Base-by-base conservation (phyloP, 2,797 vertebrate species). In the Chromobotia macracanthus region DNA sequence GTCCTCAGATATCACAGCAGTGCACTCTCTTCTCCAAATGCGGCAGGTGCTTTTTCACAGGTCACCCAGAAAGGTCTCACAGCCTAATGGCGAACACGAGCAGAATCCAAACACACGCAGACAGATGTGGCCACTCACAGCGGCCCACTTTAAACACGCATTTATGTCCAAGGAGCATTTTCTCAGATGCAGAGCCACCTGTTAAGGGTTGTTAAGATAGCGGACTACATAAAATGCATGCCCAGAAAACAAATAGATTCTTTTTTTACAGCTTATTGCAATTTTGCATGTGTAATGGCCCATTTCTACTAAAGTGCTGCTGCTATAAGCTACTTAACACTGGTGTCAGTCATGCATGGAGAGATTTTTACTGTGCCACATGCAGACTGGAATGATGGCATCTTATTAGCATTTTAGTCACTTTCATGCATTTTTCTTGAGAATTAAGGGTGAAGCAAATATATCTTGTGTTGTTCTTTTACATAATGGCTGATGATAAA, bases 1-100 rank as follows among this genome's bases (percentile, higher is more conserved):
- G 56, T 78, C 75, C 55, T 72, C 58, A 71, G 75, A 75, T 35
- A 83, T 71, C 70, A 75, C 63, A 79, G 71, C 56, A 78, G 81
- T 63, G 72, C 71, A 19, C 58, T 58, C 56, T 75, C 80, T 65
- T 75, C 74, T 84, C 77, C 75, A 78, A 83, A 81, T 84, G 65
- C n/a, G 65, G 83, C 82, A 86, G 86, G 81, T 84, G 82, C 72
- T 72, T 69, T 85, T 78, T 73, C 83, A 77, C 77, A 79, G 84
- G 79, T 87, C 77, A 79, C 75, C 50, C 67, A 82, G n/a, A 74
- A 70, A 83, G 72, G 68, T 73, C 79, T 53, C 77, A 19, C 53
- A 76, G 74, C 35, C 72, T 81, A 85, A 83, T 84, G 82, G 65
- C 19, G 65, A 71, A 77, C 75, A 82, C 15, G 77, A 82, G 69